Evolutionary conservation across 1,140 invertebrate species (phyloP).

Genomic region (Macrotrachela quadricornifera): DNA sequence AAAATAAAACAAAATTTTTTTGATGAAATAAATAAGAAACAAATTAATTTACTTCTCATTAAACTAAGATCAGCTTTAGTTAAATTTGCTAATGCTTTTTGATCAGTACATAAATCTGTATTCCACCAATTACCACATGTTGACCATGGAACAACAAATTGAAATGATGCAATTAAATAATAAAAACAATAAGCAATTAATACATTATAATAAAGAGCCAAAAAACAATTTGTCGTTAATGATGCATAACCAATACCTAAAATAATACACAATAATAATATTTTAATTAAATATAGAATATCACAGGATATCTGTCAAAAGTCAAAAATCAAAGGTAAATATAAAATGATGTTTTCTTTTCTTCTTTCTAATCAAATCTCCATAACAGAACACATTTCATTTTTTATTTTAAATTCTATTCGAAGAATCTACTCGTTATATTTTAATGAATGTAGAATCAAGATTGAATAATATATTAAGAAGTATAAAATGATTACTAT

Average conservation of each 20-base stretch:
- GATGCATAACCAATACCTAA: slow-evolving; percentile 4
- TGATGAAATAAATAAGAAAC: background rate
- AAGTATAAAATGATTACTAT: slow-evolving; percentile 3
- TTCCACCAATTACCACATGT: slow-evolving; percentile 35
- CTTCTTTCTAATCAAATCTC: no score
- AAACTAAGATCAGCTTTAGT: background rate
- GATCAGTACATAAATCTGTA: slow-evolving; percentile 7
- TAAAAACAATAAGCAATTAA: slow-evolving; percentile 10
- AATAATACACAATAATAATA: background rate
- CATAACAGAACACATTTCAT: no score
- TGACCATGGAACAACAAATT: slow-evolving; percentile 42
- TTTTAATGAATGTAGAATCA: no score
- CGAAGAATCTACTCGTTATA: no score
- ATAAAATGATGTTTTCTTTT: no score
- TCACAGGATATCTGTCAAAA: no score
- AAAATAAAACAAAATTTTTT: slow-evolving; percentile 7
- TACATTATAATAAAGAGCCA: slow-evolving; percentile 10
- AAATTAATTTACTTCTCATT: background rate
- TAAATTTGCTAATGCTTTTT: background rate
- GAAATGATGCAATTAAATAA: slow-evolving; percentile 33
- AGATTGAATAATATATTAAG: no score
- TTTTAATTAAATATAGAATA: no score
- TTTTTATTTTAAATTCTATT: no score
- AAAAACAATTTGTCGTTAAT: slow-evolving; percentile 2
- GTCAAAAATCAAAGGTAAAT: no score